Conservation (phyloP, 1,140 invertebrate genomes). For the Oryzaephilus surinamensis region DNA sequence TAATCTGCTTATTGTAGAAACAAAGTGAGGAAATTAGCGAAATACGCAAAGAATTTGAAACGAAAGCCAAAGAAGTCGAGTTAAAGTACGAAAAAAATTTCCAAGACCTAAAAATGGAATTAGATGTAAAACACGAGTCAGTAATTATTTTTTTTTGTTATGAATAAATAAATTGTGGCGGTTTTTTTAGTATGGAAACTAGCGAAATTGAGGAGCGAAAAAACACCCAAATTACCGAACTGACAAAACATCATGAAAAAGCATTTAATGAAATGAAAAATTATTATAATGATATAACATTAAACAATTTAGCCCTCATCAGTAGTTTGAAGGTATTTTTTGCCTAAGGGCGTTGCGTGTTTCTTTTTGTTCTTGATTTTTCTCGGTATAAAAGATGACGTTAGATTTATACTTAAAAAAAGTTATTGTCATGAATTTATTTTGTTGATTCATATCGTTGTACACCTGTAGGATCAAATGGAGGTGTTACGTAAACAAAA, state of each 20-base stretch:
- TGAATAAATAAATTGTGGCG: not conserved
- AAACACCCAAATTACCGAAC: conserved; percentile 69
- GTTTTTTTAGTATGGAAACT: conserved; percentile 51
- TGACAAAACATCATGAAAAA: conserved; percentile 74
- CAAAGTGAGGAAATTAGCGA: conserved; percentile 53
- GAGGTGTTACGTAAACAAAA: conserved; percentile 70
- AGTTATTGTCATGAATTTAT: conserved; percentile 5
- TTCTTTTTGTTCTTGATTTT: too few relatives aligned
- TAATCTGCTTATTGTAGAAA: conserved; percentile 23
- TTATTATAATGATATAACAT: conserved; percentile 88
- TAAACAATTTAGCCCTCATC: conserved; percentile 81
- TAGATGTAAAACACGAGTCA: conserved; percentile 55
- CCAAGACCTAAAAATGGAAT: conserved; percentile 56
- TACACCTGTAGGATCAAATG: conserved; percentile 77
- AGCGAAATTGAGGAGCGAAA: conserved; percentile 83
- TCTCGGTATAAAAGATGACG: too few relatives aligned
- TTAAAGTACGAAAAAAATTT: conserved; percentile 72
- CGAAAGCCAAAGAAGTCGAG: conserved; percentile 66
- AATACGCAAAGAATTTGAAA: conserved; percentile 58
- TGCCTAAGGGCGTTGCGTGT: not conserved
- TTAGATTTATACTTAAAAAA: too few relatives aligned
- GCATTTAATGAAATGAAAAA: conserved; percentile 81
- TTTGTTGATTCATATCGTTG: too few relatives aligned
- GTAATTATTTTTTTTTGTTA: conserved; percentile 3
- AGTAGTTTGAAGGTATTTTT: conserved; percentile 59